These are phyloP conservation scores for Spicauda simplicius DNA, from an alignment of 2,888 invertebrate species.

Conservation along the genomic window DNA sequence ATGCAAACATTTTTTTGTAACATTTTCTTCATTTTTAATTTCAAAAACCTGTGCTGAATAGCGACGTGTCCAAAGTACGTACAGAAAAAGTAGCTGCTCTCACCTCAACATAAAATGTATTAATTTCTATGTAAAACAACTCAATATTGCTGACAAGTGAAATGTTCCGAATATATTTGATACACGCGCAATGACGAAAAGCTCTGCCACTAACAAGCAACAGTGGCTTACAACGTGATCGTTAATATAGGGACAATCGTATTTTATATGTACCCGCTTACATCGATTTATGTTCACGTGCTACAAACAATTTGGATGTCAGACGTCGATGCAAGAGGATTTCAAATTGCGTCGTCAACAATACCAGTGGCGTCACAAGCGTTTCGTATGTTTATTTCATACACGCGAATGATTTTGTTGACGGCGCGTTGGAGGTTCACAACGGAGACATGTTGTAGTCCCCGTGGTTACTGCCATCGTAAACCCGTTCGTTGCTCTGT, in stretches of 20 bases:
- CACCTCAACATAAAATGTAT: constrained; percentile 53
- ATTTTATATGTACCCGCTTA: constrained; percentile 30
- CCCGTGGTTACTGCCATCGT: constrained; percentile 53
- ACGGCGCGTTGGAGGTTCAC: constrained; percentile 53
- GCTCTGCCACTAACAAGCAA: constrained; percentile 62
- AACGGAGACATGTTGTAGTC: constrained; percentile 54
- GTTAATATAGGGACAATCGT: constrained; percentile 44
- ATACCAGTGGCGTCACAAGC: background rate
- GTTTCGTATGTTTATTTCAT: background rate
- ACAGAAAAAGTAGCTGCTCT: constrained; percentile 60
- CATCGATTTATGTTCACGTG: constrained; percentile 35
- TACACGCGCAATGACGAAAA: constrained; percentile 60
- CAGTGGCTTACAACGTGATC: constrained; percentile 59
- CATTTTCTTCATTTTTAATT: constrained; percentile 44
- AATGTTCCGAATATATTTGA: constrained; percentile 60
- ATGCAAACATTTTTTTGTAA: constrained; percentile 47
- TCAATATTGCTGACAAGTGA: constrained; percentile 52
- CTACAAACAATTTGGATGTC: background rate
- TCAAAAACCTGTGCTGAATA: constrained; percentile 64
- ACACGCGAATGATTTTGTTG: constrained; percentile 48
- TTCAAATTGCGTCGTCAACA: constrained; percentile 5
- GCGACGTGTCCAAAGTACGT: constrained; percentile 66
- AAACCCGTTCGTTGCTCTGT: constrained; percentile 52
- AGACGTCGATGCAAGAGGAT: constrained; percentile 24
- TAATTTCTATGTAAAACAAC: constrained; percentile 48